phyloP scores from a whole-genome alignment of 1,140 invertebrate genomes.

The Drosophila ironensis region DNA sequence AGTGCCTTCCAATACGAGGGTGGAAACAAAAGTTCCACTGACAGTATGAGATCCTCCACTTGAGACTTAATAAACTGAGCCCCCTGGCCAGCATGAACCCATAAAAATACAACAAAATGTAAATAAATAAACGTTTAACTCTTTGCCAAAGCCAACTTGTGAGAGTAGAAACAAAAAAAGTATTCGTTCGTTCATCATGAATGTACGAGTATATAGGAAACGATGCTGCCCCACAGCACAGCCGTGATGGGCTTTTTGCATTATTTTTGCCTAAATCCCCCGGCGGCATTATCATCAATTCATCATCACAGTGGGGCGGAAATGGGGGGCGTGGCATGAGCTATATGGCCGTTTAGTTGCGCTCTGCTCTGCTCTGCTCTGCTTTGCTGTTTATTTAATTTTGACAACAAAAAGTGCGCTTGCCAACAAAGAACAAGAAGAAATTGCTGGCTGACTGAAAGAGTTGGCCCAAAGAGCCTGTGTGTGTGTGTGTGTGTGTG shows the following conservation, averaged over 20 bases:
- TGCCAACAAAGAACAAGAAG: slow-evolving; percentile 9
- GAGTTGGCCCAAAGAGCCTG: slow-evolving; percentile 5
- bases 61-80: slow-evolving; percentile 74
- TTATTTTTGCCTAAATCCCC: slow-evolving; percentile 55
- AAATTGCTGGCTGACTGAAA: slow-evolving; percentile 2
- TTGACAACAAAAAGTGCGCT: slow-evolving; percentile 32
- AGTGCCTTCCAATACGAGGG: neutral
- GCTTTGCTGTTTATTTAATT: slow-evolving; percentile 78
- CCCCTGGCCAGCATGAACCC: slow-evolving; percentile 38
- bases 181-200: neutral
- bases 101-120: slow-evolving; percentile 48
- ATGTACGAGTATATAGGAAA: neutral
- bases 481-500: neutral
- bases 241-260: slow-evolving; percentile 32
- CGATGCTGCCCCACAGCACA: neutral
- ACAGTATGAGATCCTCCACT: slow-evolving; percentile 40
- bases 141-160: slow-evolving; percentile 73
- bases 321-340: neutral
- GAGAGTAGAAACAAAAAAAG: neutral
- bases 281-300: slow-evolving; percentile 73
- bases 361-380: slow-evolving; percentile 29
- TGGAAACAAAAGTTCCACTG: slow-evolving; percentile 1
- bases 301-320: slow-evolving; percentile 60
- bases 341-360: slow-evolving; percentile 23
- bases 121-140: slow-evolving; percentile 79